Base-by-base conservation (phyloP, 92 coral and sea anemone genomes). In the Epizoanthus fatuus region DNA sequence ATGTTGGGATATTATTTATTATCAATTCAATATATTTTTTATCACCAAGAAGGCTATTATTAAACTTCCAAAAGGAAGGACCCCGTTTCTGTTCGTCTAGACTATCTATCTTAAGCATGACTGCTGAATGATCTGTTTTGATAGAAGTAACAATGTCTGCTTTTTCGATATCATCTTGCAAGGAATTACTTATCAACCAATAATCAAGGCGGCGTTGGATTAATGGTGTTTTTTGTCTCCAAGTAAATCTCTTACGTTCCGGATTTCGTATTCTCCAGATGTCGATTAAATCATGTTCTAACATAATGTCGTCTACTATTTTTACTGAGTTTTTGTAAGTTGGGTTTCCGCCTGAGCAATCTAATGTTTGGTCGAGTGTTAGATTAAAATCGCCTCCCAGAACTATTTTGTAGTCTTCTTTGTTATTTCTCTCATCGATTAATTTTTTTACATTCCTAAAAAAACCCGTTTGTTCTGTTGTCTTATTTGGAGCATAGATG, bases 181-280 rank as follows among this genome's bases (percentile, higher is more conserved):
- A 16, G 5, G 64, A n/a, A n/a, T 17, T 59, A n/a, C 19, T 15
- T 59, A 59, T 59, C 7, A 59, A n/a, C 64, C 64, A 59, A 22
- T 59, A 12, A 0, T 19, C 7, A 4, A 59, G 29, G 4, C 64
- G 17, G 10, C 64, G 3, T 59, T 59, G 64, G 29, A 59, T 59
- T 1, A 59, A 3, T 59, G 22, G 4, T 7, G 22, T 9, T 59
- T 68, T 88, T 74, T 75, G 84, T 35, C 77, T 15, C 78, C 91
- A 88, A 0, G 87, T 88, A 75, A 72, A 88, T 39, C 87, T 32
- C 72, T 88, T 81, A 5, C 10, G 9, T 19, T 49, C 25, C 17
- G 91, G 87, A 44, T 52, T 19, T 53, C 91, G 37, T 11, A 67
- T 40, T 44, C 88, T 56, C 92, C 92, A 88, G 8, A 88, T 88